Base-by-base conservation (phyloP, 2,113 vertebrate species). In the Fulica atra region DNA sequence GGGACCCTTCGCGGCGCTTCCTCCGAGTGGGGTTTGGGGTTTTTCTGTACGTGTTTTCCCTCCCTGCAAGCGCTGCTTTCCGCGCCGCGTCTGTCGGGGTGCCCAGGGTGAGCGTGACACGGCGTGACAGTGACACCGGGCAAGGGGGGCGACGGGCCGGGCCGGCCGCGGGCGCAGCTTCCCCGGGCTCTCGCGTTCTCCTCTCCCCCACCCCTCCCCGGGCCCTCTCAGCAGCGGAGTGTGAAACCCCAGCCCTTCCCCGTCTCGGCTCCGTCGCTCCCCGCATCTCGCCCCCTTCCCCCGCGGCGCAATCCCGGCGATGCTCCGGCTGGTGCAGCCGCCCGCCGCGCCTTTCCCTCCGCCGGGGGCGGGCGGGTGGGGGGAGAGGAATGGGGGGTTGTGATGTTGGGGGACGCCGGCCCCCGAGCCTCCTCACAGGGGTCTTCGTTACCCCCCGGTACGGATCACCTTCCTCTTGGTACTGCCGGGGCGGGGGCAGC, bases 1-100 rank as follows among this genome's bases (percentile, higher is more conserved):
- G 81, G 80, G 88, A 89, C 84, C 40, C 85, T 53, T 13, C 40
- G 42, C 76, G 16, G 93, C 77, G 25, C 61, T 31, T 48, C 77
- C 36, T 46, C 57, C 35, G 91, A 91, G 66, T 8, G 57, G 6
- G 44, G 44, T 18, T 18, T 46, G 44, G 44, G 44, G 44, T 46
- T 46, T 46, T 46, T 17, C 44, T 46, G 44, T 46, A 46, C 44
- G 44, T 46, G 44, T 46, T 46, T 46, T 40, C 48, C 48, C 48
- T 50, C 84, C 14, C 54, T 69, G 74, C 25, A 6, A 26, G 59
- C 69, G 40, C 74, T 18, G 36, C 2, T 44, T 54, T 57, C 84
- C 61, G 64, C 66, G 88, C 86, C 86, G 88, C 85, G 80, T 88
- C 95, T 56, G 66, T 40, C 17, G 69, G n/a, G 76, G 73, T 71